Evolutionary conservation across 2,113 vertebrate genomes (phyloP), one percentile per base, ranked within the genome.

Genomic region (Myiozetetes cayanensis): DNA sequence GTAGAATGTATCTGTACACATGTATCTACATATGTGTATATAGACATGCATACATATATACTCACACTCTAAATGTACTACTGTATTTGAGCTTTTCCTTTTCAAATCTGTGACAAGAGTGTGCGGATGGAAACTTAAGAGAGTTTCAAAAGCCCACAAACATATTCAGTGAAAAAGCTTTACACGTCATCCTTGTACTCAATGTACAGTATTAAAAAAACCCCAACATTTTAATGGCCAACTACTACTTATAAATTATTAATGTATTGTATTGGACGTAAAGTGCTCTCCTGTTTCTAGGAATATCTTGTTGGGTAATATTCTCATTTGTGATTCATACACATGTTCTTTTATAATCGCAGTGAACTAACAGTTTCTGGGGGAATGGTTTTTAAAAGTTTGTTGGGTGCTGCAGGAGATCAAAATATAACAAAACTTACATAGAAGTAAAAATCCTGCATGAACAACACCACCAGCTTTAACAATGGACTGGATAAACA

Each of bases 251-350:
- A 81, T 92, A 94, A 90, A 87, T 97, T 14, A 95, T 92, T 96
- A 86, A 97, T 76, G 53, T 41, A 89, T 62, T 94, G 43, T 75
- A 93, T 71, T 81, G 75, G 82, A 94, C 1, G 0, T 90, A 89
- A 92, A 97, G 91, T 96, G 85, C 90, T 96, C 66, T 93, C 68
- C 39, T 85, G 84, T 87, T 89, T 83, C 93, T 93, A 87, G 92
- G 93, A 97, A 96, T 62, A 95, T 77, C 85, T 75, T 68, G 58
- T 77, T 71, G 89, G 85, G 53, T 85, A 95, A 89, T 90, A 89
- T 59, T 90, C 96, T 94, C 88, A 92, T 92, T 90, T 91, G 84
- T 93, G 73, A 96, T 95, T 68, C 92, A 95, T 55, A 81, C 56
- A 56, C 87, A 73, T n/a, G 77, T 67, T 86, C 80, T 82, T 94